Base-by-base conservation (phyloP, 2,888 invertebrate species). In the Pristionchus mayeri region DNA sequence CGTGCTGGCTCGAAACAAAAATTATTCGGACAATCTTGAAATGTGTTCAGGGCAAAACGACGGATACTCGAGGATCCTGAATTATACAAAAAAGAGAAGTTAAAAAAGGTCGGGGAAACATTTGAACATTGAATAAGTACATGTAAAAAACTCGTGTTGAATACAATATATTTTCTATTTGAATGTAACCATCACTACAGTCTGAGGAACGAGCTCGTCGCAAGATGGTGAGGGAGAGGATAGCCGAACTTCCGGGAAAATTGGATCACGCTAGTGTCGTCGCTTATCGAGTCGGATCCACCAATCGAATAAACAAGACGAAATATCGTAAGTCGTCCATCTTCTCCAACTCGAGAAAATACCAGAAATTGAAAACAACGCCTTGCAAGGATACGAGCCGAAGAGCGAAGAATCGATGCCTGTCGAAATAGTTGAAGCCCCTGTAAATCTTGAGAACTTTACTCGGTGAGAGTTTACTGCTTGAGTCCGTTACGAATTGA, bases 31-130 rank as follows among this genome's bases (percentile, higher is more conserved):
- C 57, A 57, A 21, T 27, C 2, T 24, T 57, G 0, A 27, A 44
- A 34, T 27, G 0, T 37, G 54, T 57, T 84, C 54, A 95, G 96
- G 37, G 96, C 96, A 0, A 96, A 96, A 92, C 94, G 97, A 87
- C 95, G 95, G 90, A 96, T 96, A 3, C 94, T 97, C 37, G 97
- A 97, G 93, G 96, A 97, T 92, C 95, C 95, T 9, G 96, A 96
- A 90, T 94, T 96, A 54, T 96, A 96, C 93, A 88, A 88, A 79
- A 88, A 87, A 57, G 90, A 94, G 57, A 87, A 88, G 84, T 87
- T 89, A 88, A 87, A 86, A 0, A 89, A 88, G 80, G 85, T 50
- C 18, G 24, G 63, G 27, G 27, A 30, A 40, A 3, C 40, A 4
- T 40, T 6, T 18, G 9, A 30, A 63, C 54, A 18, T 9, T 7